Evolutionary conservation across 2,797 vertebrate species (phyloP).

Genomic region (Cichlasoma orientale): DNA sequence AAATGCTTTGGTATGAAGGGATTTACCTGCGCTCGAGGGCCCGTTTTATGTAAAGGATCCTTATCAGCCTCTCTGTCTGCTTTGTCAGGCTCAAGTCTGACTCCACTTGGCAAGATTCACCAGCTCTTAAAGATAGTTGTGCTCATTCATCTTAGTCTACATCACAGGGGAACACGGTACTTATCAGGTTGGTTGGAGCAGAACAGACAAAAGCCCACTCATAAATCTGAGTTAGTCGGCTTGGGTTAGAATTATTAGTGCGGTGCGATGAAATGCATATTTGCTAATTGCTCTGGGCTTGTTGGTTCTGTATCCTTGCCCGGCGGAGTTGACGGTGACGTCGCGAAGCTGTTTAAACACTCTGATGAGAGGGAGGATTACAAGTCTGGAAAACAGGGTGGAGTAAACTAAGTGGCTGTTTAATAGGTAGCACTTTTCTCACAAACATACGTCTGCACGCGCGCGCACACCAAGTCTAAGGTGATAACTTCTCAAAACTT

Average conservation of each 20-base stretch:
- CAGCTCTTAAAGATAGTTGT: constrained; percentile 15
- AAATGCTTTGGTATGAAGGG: neutral
- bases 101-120: constrained; percentile 10
- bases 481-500: constrained; percentile 9
- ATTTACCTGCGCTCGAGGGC: neutral
- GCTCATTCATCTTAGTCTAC: constrained; percentile 8
- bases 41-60: neutral
- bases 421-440: constrained; percentile 56
- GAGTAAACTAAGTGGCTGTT: constrained; percentile 54
- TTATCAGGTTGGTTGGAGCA: neutral
- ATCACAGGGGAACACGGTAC: neutral
- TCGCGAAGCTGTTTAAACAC: constrained; percentile 55
- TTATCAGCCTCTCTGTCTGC: constrained; percentile 12
- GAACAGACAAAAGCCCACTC: constrained; percentile 2
- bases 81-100: constrained; percentile 6
- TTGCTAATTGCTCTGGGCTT: neutral
- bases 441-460: neutral
- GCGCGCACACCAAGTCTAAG: neutral
- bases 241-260: neutral
- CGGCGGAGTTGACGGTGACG: constrained; percentile 26
- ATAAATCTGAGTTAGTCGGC: neutral
- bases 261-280: neutral
- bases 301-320: constrained; percentile 21
- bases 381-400: constrained; percentile 69
- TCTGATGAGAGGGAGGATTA: constrained; percentile 66